Percentiles rank a stretch among this genome's conserved stretches.
These are phyloP conservation scores for Pangasius macronema DNA, from an alignment of 2,797 vertebrate species.

Conservation along the genomic window DNA sequence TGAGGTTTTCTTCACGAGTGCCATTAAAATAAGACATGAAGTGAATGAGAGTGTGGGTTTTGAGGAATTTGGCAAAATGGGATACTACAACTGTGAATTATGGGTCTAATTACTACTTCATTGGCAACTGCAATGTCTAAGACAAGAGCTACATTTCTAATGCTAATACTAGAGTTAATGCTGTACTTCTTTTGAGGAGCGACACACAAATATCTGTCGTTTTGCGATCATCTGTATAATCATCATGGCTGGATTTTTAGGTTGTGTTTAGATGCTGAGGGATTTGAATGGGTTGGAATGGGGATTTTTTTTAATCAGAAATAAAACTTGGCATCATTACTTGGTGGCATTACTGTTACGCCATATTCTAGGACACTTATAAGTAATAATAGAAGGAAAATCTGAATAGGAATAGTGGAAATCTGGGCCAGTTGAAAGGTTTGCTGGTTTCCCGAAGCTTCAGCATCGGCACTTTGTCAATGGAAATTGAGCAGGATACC, in stretches of 20 bases:
- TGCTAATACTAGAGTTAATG: neutral
- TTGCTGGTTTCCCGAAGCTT: neutral
- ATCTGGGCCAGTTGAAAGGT: neutral
- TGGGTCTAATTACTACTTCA: neutral
- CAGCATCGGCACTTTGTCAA: slow-evolving; percentile 2
- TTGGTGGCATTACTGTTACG: neutral
- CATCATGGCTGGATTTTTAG: neutral
- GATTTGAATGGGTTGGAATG: neutral
- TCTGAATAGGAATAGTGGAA: neutral
- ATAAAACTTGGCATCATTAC: neutral
- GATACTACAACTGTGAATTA: neutral
- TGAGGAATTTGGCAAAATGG: neutral
- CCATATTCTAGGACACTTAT: neutral
- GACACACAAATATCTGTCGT: neutral
- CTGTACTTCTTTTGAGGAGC: neutral
- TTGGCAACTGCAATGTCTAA: neutral
- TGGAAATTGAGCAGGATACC: neutral
- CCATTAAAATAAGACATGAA: neutral
- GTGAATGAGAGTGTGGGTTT: neutral
- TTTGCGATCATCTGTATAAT: neutral
- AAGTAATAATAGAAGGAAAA: neutral
- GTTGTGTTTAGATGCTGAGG: neutral
- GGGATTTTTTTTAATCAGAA: neutral
- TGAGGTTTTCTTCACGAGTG: neutral
- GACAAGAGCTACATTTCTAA: neutral